These are phyloP conservation scores for Amphiprion clarkii DNA, from an alignment of 2,797 vertebrate genomes.

Conservation along the genomic window DNA sequence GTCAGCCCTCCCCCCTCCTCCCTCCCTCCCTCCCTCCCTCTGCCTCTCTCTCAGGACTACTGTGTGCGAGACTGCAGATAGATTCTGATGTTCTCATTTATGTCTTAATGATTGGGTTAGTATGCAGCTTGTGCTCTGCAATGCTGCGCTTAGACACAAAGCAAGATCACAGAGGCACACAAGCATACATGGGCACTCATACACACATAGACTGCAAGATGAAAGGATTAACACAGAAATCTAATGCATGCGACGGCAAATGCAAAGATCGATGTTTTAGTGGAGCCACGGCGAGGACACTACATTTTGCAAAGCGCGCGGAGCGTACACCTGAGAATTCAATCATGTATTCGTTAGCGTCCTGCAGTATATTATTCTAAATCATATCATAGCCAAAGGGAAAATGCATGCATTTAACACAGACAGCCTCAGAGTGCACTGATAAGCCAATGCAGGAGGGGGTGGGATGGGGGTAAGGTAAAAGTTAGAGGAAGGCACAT, in stretches of 20 bases:
- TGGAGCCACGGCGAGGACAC: conserved; percentile 7
- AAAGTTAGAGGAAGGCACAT: conserved; percentile 2
- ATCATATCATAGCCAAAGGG: conserved; percentile 10
- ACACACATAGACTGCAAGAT: conserved; percentile 45
- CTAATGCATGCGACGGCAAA: conserved; percentile 45
- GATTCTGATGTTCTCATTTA: conserved; percentile 84
- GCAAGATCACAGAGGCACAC: conserved; percentile 67
- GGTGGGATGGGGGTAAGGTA: background rate
- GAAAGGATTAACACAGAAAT: conserved; percentile 53
- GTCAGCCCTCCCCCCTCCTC: conserved; percentile 53
- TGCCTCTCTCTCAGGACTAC: conserved; percentile 70
- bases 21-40: conserved; percentile 38
- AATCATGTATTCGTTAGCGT: conserved; percentile 3
- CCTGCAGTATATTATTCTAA: conserved; percentile 16
- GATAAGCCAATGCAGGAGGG: background rate
- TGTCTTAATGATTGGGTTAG: conserved; percentile 91
- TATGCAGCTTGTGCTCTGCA: conserved; percentile 85
- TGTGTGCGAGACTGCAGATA: conserved; percentile 79
- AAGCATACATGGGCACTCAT: conserved; percentile 41
- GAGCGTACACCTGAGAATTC: conserved; percentile 10
- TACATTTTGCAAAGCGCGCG: background rate
- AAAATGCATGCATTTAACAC: conserved; percentile 11
- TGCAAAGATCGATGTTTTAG: conserved; percentile 27
- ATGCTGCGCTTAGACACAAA: conserved; percentile 73
- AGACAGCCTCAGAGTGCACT: background rate